phyloP scores from a whole-genome alignment of 2,888 invertebrate genomes.

The Drosophila kanekoi region DNA sequence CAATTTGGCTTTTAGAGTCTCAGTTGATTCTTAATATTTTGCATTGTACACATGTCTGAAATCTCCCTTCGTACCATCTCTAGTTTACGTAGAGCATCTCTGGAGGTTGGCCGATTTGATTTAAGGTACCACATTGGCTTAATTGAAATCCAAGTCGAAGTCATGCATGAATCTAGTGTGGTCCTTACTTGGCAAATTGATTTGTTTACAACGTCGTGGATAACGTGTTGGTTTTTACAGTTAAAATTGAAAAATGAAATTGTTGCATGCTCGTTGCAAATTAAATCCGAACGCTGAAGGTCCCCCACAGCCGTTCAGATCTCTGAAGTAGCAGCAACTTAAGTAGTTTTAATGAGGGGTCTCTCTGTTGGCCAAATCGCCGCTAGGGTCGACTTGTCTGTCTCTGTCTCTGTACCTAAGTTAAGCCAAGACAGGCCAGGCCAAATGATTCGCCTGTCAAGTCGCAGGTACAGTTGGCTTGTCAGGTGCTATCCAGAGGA shows the following conservation, averaged over 20 bases:
- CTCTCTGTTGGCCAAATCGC: slow-evolving; percentile 40
- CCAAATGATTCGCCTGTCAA: slow-evolving; percentile 27
- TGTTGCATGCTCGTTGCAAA: slow-evolving; percentile 79
- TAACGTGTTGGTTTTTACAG: slow-evolving; percentile 81
- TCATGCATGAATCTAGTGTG: slow-evolving; percentile 52
- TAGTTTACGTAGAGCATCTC: slow-evolving; percentile 14
- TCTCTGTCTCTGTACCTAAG: slow-evolving; percentile 2
- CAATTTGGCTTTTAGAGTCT: too few relatives aligned
- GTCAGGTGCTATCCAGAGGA: slow-evolving; percentile 38
- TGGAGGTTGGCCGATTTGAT: slow-evolving; percentile 52
- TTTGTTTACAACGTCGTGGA: slow-evolving; percentile 71
- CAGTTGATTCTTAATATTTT: too few relatives aligned
- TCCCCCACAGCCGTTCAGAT: slow-evolving; percentile 11
- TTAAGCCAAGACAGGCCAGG: slow-evolving; percentile 2
- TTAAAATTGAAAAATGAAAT: slow-evolving; percentile 79
- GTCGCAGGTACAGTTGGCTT: slow-evolving; percentile 52
- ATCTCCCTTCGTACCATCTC: slow-evolving; percentile 18
- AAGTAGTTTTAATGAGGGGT: slow-evolving; percentile 76
- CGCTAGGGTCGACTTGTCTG: slow-evolving; percentile 45
- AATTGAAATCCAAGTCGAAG: slow-evolving; percentile 65
- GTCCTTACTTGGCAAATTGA: slow-evolving; percentile 67
- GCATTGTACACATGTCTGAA: not conserved
- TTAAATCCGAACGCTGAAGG: slow-evolving; percentile 56
- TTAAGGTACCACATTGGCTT: slow-evolving; percentile 51
- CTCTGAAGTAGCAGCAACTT: slow-evolving; percentile 57